phyloP scores from a whole-genome alignment of 2,888 invertebrate species.

The Drosophila mettleri region DNA sequence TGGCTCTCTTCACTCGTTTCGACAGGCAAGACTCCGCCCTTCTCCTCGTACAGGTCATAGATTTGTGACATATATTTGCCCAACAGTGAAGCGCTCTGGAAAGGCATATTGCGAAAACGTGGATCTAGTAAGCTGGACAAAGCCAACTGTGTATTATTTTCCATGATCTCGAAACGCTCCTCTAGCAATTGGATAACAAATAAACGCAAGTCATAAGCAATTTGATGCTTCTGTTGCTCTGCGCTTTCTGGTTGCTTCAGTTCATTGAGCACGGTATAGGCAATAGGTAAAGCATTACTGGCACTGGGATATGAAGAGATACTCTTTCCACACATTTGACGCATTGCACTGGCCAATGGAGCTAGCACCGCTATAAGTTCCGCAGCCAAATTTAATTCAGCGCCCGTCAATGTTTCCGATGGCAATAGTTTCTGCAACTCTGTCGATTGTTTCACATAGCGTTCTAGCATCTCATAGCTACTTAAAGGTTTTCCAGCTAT shows the following conservation, averaged over 20 bases:
- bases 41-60: conserved; percentile 41
- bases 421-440: conserved; percentile 12
- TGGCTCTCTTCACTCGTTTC: conserved; percentile 16
- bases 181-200: conserved; percentile 42
- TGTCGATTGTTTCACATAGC: conserved; percentile 21
- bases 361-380: conserved; percentile 41
- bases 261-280: conserved; percentile 48
- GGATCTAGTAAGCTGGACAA: conserved; percentile 54
- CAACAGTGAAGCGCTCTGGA: conserved; percentile 37
- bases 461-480: conserved; percentile 45
- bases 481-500: conserved; percentile 19
- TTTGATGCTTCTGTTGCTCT: conserved; percentile 35
- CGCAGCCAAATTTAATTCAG: conserved; percentile 34
- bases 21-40: not conserved
- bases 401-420: conserved; percentile 23
- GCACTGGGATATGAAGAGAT: conserved; percentile 35
- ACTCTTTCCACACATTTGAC: conserved; percentile 36
- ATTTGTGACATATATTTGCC: conserved; percentile 54
- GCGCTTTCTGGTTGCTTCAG: conserved; percentile 33
- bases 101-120: conserved; percentile 59
- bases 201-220: conserved; percentile 49
- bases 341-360: conserved; percentile 47
- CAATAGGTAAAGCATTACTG: conserved; percentile 51
- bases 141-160: conserved; percentile 45
- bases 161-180: conserved; percentile 42